Evolutionary conservation across 2,888 invertebrate species (phyloP).

Genomic region (Xiphydria camelus): DNA sequence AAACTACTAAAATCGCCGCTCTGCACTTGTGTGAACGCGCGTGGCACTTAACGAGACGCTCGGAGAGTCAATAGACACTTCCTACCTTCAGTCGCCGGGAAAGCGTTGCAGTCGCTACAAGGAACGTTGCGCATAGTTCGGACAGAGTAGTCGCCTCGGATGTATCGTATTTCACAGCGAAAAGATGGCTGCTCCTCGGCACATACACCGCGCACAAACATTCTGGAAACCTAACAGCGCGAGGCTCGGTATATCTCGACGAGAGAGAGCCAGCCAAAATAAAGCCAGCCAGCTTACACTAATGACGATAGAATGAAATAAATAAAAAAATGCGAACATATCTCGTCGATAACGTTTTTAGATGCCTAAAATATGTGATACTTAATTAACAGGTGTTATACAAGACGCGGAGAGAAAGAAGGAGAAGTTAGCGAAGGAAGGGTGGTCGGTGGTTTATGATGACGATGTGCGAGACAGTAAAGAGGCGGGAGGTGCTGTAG

Average conservation of each 20-base stretch:
- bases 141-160: conserved; percentile 1
- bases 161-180: background rate
- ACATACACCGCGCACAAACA: conserved; percentile 53
- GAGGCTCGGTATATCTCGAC: conserved; percentile 45
- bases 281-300: conserved; percentile 56
- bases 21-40: too few species aligned
- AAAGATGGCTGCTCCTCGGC: conserved; percentile 55
- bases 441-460: conserved; percentile 58
- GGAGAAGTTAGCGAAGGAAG: conserved; percentile 57
- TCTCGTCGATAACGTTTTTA: conserved; percentile 34
- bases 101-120: too few species aligned
- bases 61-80: too few species aligned
- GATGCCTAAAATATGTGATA: conserved; percentile 56
- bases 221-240: conserved; percentile 52
- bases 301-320: conserved; percentile 47
- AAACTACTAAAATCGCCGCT: conserved; percentile 6
- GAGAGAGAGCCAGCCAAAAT: conserved; percentile 47
- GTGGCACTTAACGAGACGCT: too few species aligned
- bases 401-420: conserved; percentile 58
- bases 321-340: conserved; percentile 31
- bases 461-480: conserved; percentile 52
- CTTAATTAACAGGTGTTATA: conserved; percentile 59
- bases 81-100: too few species aligned
- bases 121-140: background rate
- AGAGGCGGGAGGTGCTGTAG: conserved; percentile 52